phyloP scores from a whole-genome alignment of 2,797 vertebrate species.

The Chelon auratus region DNA sequence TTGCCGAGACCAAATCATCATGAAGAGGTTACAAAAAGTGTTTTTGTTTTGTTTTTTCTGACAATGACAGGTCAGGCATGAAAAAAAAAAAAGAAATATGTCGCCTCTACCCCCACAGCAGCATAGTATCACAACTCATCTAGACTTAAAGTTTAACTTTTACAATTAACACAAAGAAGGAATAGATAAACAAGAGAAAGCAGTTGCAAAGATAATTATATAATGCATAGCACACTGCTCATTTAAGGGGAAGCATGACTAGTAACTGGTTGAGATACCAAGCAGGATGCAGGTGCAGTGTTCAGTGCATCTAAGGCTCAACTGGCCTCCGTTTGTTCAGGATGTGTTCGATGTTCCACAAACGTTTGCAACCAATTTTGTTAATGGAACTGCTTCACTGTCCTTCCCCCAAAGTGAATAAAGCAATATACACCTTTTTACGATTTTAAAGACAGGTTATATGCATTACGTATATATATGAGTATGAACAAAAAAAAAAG shows the following conservation, averaged over 20 bases:
- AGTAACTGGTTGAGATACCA: slow-evolving; percentile 89
- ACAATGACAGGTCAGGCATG: slow-evolving; percentile 63
- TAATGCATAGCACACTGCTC: slow-evolving; percentile 98
- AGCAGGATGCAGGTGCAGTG: slow-evolving; percentile 90
- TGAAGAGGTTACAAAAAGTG: slow-evolving; percentile 36
- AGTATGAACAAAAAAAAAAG: slow-evolving; percentile 85
- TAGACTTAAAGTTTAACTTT: slow-evolving; percentile 90
- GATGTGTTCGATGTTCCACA: slow-evolving; percentile 87
- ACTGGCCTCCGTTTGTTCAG: slow-evolving; percentile 82
- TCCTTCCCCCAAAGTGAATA: slow-evolving; percentile 91
- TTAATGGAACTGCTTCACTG: slow-evolving; percentile 88
- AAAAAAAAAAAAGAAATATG: slow-evolving; percentile 54
- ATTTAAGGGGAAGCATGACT: slow-evolving; percentile 94
- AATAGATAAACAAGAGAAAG: slow-evolving; percentile 85
- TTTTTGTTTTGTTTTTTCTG: background rate
- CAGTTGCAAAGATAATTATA: slow-evolving; percentile 92
- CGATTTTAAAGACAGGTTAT: slow-evolving; percentile 92
- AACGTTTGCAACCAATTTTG: slow-evolving; percentile 88
- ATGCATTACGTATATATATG: slow-evolving; percentile 90
- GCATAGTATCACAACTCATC: slow-evolving; percentile 93
- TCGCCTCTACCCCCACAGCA: slow-evolving; percentile 87
- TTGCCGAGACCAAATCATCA: slow-evolving; percentile 45
- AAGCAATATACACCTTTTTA: slow-evolving; percentile 94
- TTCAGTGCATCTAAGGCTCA: slow-evolving; percentile 90
- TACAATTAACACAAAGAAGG: slow-evolving; percentile 81